These are phyloP conservation scores for Enteromius argenteus DNA, from an alignment of 2,797 vertebrate genomes.

Conservation along the genomic window DNA sequence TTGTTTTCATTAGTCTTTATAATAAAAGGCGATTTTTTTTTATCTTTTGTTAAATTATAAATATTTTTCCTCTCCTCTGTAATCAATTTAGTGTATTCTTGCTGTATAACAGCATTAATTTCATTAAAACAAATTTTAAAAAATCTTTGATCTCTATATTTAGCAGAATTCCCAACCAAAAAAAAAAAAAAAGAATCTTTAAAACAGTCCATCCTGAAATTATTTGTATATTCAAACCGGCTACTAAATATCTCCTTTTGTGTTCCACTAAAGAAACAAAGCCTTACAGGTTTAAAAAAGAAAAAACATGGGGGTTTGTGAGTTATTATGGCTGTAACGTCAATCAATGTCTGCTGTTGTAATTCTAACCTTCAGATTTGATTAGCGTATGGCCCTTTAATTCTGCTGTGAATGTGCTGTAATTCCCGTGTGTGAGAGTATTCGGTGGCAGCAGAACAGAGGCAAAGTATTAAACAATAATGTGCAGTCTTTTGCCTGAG, in stretches of 20 bases:
- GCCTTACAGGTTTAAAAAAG: neutral
- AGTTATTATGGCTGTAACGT: neutral
- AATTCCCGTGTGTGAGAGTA: conserved; percentile 38
- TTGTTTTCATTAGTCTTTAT: neutral
- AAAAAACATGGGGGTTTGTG: neutral
- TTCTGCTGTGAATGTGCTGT: conserved; percentile 24
- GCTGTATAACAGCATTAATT: neutral
- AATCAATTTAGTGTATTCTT: neutral
- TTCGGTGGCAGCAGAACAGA: conserved; percentile 58
- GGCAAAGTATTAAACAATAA: conserved; percentile 74
- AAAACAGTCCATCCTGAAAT: neutral
- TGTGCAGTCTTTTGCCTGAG: conserved; percentile 80
- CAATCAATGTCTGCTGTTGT: neutral
- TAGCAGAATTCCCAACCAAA: neutral
- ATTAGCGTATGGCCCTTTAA: conserved; percentile 30
- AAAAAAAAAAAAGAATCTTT: neutral
- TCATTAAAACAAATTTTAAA: neutral
- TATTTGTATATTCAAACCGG: neutral
- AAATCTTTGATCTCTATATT: neutral
- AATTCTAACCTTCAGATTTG: neutral
- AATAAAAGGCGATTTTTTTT: neutral
- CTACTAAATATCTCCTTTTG: neutral
- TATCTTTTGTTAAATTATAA: neutral
- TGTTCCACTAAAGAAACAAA: neutral
- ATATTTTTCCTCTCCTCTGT: neutral